Evolutionary conservation across 92 coral and sea anemone species (phyloP), one percentile per base, ranked within the genome.

Genomic region (Zoanthus gigantus): DNA sequence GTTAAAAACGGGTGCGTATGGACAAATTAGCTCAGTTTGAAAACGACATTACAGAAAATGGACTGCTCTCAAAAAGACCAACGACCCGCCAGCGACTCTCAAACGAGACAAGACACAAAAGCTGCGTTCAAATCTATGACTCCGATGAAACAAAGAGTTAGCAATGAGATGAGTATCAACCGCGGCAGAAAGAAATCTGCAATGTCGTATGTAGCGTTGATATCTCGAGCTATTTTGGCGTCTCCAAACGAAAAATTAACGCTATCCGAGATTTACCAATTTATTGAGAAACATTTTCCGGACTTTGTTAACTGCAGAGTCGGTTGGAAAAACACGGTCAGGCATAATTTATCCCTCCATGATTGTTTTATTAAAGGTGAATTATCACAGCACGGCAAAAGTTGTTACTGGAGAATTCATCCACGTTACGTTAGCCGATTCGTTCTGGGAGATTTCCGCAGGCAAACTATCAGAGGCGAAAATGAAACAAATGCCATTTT

Each of bases 271-370:
- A 93, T 95, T 52, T 95, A 95, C 68, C 92, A 77, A 23, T 91
- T 83, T 74, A 93, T 95, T 79, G 95, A 92, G 90, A 74, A 79
- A 56, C 79, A 82, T 66, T 95, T 82, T 81, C 92, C 93, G 16
- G 92, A 89, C 54, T 92, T 92, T 71, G 92, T 95, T 30, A 81
- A 91, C 30, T 80, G 90, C 63, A 91, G 95, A 77, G 92, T 91
- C 10, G 96, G 98, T 15, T 96, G 98, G 98, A 94, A 94, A 79
- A 96, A 96, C 95, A 96, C 98, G 23, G 98, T 96, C n/a, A 92
- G 98, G 44, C 98, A 96, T 76, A 96, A 96, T 71, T 83, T 96
- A 45, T 96, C 98, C 6, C 91, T 94, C 9, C 98, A 96, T 79
- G 92, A 94, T 15, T 96, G 98, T 79, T 96, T 96, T 66, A 94